A percentile compares a stretch with the other conserved stretches of the same genome.
phyloP scores from a whole-genome alignment of 1,140 invertebrate genomes.

The Dendrolimus kikuchii region DNA sequence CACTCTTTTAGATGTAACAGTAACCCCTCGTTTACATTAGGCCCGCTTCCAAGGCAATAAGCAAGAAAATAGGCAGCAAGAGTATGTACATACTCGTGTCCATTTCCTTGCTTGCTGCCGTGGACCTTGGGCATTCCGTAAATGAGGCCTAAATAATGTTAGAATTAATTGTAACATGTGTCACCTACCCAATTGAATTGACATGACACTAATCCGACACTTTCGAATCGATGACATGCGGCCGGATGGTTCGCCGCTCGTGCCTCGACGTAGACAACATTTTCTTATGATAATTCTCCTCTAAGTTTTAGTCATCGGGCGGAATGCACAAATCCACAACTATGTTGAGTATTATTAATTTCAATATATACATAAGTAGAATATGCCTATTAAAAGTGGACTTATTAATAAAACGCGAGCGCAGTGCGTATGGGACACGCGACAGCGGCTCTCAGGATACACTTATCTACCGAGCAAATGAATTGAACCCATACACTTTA shows the following conservation, averaged over 20 bases:
- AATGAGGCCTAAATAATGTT: no score
- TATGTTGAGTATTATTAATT: slow-evolving; percentile 68
- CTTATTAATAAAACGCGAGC: slow-evolving; percentile 38
- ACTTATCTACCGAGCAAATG: slow-evolving; percentile 51
- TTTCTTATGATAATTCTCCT: slow-evolving; percentile 57
- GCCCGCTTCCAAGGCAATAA: no score
- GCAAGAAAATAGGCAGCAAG: no score
- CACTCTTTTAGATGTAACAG: no score
- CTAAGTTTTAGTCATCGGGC: slow-evolving; percentile 65
- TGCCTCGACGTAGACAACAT: slow-evolving; percentile 37
- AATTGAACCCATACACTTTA: slow-evolving; percentile 32
- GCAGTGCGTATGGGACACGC: slow-evolving; percentile 32
- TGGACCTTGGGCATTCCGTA: no score
- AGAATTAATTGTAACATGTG: no score
- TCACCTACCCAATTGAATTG: no score
- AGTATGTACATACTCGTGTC: no score
- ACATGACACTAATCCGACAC: no score
- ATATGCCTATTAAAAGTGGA: slow-evolving; percentile 56
- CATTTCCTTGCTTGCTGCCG: no score
- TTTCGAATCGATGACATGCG: slow-evolving; percentile 5
- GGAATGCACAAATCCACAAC: slow-evolving; percentile 71
- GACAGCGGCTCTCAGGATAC: no score
- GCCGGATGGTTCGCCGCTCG: slow-evolving; percentile 31
- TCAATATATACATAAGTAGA: slow-evolving; percentile 69
- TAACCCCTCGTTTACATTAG: no score